Conservation (phyloP, 2,113 vertebrate species). For the Macrotis lagotis region DNA sequence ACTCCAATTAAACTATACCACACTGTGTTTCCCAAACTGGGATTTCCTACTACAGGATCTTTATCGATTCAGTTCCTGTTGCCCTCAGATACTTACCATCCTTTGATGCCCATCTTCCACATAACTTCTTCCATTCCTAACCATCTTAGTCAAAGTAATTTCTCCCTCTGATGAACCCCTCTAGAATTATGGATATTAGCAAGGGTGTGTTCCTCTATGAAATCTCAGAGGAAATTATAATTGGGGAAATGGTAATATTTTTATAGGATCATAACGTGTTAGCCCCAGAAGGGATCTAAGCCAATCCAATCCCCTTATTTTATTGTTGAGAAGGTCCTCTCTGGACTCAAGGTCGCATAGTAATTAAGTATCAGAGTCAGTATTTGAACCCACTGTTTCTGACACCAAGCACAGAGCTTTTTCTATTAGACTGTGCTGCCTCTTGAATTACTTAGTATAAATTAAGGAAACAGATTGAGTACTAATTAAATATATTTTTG, state of each 20-base stretch:
- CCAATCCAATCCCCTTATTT: neutral
- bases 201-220: neutral
- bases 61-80: neutral
- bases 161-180: neutral
- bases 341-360: neutral
- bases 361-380: neutral
- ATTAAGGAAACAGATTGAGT: neutral
- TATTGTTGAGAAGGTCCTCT: neutral
- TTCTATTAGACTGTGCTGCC: neutral
- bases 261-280: neutral
- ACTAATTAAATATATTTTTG: neutral
- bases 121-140: neutral
- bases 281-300: neutral
- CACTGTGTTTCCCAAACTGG: neutral
- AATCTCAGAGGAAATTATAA: neutral
- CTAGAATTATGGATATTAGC: neutral
- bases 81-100: neutral
- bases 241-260: neutral
- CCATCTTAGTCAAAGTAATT: neutral
- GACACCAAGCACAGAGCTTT: neutral
- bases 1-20: neutral
- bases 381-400: neutral
- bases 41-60: neutral
- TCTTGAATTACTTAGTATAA: neutral
- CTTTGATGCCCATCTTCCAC: neutral